These are phyloP conservation scores for Sebastes schlegelii DNA, from an alignment of 2,113 vertebrate genomes.

Conservation along the genomic window DNA sequence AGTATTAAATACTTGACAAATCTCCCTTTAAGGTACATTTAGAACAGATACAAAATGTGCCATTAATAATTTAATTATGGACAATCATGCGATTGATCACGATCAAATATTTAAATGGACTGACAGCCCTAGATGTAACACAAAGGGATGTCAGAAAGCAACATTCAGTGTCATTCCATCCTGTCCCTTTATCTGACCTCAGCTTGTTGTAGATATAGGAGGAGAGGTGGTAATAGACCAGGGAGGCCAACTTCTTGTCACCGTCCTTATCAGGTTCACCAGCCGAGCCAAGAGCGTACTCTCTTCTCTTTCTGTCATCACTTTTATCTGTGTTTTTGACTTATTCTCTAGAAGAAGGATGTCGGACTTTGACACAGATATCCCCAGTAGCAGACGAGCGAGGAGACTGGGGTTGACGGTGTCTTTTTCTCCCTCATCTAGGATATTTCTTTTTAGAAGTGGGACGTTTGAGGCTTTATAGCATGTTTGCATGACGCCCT, in stretches of 20 bases:
- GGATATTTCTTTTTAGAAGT: not conserved
- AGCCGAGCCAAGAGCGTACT: not conserved
- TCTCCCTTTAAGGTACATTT: too few species aligned
- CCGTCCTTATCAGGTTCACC: constrained; percentile 6
- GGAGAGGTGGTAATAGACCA: not conserved
- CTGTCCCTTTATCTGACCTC: constrained; percentile 15
- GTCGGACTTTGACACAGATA: constrained; percentile 5
- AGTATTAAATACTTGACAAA: too few species aligned
- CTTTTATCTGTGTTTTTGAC: constrained; percentile 21
- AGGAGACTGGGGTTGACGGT: not conserved
- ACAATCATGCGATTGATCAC: too few species aligned
- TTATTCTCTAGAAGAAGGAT: not conserved
- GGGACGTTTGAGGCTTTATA: not conserved
- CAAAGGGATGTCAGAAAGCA: too few species aligned
- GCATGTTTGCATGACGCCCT: not conserved
- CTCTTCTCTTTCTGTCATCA: constrained; percentile 14
- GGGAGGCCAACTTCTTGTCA: not conserved
- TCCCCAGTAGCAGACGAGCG: not conserved
- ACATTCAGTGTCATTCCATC: too few species aligned
- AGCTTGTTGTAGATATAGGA: not conserved
- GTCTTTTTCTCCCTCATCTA: not conserved
- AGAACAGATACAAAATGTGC: too few species aligned
- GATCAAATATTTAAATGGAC: too few species aligned
- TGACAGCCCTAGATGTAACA: too few species aligned
- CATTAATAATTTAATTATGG: too few species aligned